Evolutionary conservation across 2,797 vertebrate genomes (phyloP).

Genomic region (Enteromius anoplus): DNA sequence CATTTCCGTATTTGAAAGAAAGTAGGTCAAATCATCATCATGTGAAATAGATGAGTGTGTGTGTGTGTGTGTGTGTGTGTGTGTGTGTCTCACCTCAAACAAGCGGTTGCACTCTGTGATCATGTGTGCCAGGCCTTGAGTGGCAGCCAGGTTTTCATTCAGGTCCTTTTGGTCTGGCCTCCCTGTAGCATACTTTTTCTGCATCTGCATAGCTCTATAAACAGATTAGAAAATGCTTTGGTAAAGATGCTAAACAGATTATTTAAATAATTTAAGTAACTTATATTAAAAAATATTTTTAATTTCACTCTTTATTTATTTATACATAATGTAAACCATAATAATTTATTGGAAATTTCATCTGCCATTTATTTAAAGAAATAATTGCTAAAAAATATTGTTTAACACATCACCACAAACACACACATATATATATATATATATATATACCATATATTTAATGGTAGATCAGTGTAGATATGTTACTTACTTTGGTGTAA

Average conservation of each 20-base stretch:
- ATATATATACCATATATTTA: no score
- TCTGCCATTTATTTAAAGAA: not conserved
- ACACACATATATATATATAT: no score
- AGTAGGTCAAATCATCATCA: not conserved
- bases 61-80: not conserved
- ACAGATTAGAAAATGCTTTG: conserved; percentile 20
- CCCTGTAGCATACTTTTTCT: conserved; percentile 95
- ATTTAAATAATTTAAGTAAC: no score
- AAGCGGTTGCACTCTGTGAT: conserved; percentile 93
- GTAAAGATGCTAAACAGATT: not conserved
- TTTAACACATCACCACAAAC: not conserved
- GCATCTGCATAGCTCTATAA: conserved; percentile 93
- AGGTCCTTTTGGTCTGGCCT: conserved; percentile 98
- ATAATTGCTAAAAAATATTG: not conserved
- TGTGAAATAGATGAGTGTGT: not conserved
- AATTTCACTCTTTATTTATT: not conserved
- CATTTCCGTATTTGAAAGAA: not conserved
- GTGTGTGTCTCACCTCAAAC: conserved; percentile 86
- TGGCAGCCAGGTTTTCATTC: conserved; percentile 95
- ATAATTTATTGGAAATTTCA: not conserved
- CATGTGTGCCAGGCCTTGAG: conserved; percentile 97
- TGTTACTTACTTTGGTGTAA: conserved; percentile 83
- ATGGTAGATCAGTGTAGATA: not conserved
- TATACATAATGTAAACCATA: not conserved
- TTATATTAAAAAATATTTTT: not conserved